Conservation (phyloP, 2,797 vertebrate species). For the Morus bassanus region DNA sequence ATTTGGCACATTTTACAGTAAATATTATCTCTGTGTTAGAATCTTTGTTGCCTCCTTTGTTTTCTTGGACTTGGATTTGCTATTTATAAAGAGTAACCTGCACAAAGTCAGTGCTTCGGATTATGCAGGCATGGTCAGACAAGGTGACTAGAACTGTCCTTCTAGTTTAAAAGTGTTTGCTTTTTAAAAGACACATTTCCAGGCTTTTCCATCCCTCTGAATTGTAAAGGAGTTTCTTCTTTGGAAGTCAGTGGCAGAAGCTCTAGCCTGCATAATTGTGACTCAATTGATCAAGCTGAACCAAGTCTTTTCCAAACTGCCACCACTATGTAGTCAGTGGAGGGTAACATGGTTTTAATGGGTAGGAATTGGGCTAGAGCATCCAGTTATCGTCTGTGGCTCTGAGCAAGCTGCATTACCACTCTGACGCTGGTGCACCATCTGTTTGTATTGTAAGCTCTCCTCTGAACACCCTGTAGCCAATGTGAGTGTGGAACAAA, state of each 20-base stretch:
- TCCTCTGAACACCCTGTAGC: neutral
- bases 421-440: fast-evolving
- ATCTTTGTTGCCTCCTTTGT: neutral
- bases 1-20: neutral
- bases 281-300: neutral
- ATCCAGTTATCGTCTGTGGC: neutral
- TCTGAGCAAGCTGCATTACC: fast-evolving
- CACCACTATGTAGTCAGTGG: fast-evolving
- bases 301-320: neutral
- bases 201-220: neutral
- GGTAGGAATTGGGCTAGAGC: neutral
- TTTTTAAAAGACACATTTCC: neutral
- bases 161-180: neutral
- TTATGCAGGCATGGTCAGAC: neutral
- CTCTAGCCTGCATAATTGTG: neutral
- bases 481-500: neutral
- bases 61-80: neutral
- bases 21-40: neutral
- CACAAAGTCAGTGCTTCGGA: neutral
- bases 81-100: neutral
- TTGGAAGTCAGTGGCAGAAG: neutral
- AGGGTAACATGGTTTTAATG: neutral
- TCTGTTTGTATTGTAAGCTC: neutral
- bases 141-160: neutral
- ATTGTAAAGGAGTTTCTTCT: neutral